These are phyloP conservation scores for Ectemnius continuus DNA, from an alignment of 2,888 invertebrate genomes.

Conservation along the genomic window DNA sequence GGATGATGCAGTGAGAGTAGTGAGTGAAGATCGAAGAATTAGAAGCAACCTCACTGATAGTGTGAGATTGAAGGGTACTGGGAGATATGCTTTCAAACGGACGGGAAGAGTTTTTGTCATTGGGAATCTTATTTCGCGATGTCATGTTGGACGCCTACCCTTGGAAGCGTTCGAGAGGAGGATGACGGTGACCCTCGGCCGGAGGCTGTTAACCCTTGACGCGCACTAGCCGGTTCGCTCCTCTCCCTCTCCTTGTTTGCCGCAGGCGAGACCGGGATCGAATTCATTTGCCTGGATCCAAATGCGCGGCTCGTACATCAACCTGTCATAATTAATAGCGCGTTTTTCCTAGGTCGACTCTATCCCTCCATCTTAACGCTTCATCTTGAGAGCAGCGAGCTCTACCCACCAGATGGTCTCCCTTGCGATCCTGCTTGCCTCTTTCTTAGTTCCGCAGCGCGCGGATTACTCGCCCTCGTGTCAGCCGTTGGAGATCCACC, in stretches of 20 bases:
- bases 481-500: conserved; percentile 54
- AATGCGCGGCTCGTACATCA: conserved; percentile 68
- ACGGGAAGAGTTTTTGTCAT: conserved; percentile 2
- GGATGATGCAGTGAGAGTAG: too few species aligned
- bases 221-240: conserved; percentile 6
- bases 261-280: conserved; percentile 58
- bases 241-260: conserved; percentile 26
- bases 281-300: conserved; percentile 66
- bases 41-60: too few species aligned
- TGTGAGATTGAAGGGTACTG: too few species aligned
- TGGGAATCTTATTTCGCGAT: too few species aligned
- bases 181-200: conserved; percentile 21
- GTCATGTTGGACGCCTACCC: not conserved
- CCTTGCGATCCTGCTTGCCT: conserved; percentile 54
- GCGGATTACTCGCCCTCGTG: conserved; percentile 8
- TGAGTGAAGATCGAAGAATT: too few species aligned
- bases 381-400: conserved; percentile 64
- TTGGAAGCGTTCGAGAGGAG: not conserved
- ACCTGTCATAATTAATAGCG: conserved; percentile 74
- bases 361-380: conserved; percentile 63
- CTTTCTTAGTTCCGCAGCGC: conserved; percentile 51
- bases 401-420: conserved; percentile 66
- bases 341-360: conserved; percentile 60
- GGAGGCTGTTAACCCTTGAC: conserved; percentile 25
- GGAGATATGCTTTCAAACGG: conserved; percentile 5